These are phyloP conservation scores for Seriola quinqueradiata DNA, from an alignment of 2,113 vertebrate genomes.

Conservation along the genomic window DNA sequence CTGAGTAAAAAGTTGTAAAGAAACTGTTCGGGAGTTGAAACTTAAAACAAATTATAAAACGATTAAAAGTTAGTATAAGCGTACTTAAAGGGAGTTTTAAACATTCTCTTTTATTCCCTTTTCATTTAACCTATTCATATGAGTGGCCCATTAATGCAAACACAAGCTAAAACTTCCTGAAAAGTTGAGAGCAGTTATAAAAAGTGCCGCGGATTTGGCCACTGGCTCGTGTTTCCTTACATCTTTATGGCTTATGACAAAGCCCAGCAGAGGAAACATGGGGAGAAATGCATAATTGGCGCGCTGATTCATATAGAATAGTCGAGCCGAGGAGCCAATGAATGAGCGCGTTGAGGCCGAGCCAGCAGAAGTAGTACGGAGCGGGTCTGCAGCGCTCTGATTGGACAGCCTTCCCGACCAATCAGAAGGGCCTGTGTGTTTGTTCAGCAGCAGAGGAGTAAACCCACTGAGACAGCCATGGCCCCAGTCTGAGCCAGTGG, in stretches of 20 bases:
- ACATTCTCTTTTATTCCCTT: neutral
- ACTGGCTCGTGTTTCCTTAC: conserved; percentile 44
- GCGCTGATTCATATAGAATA: conserved; percentile 82
- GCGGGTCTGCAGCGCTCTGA: conserved; percentile 59
- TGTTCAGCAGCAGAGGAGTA: conserved; percentile 70
- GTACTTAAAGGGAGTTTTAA: neutral
- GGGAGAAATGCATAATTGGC: conserved; percentile 71
- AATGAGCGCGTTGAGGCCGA: conserved; percentile 75
- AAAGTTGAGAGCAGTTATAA: neutral
- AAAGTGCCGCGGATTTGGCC: conserved; percentile 13
- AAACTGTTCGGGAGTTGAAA: conserved; percentile 3
- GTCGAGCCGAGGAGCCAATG: conserved; percentile 79
- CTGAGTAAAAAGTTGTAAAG: neutral
- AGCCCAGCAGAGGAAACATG: conserved; percentile 54
- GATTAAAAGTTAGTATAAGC: neutral
- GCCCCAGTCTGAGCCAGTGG: conserved; percentile 50
- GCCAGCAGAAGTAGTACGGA: conserved; percentile 70
- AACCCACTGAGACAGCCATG: conserved; percentile 54
- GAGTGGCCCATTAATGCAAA: neutral
- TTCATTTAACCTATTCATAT: neutral
- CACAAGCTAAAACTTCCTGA: conserved; percentile 6
- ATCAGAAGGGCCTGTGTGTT: conserved; percentile 69
- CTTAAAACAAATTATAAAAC: conserved; percentile 33
- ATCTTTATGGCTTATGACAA: conserved; percentile 47
- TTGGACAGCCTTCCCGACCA: conserved; percentile 76